phyloP scores from a whole-genome alignment of 2,888 invertebrate genomes.

The Scaptomyza tumidula region DNA sequence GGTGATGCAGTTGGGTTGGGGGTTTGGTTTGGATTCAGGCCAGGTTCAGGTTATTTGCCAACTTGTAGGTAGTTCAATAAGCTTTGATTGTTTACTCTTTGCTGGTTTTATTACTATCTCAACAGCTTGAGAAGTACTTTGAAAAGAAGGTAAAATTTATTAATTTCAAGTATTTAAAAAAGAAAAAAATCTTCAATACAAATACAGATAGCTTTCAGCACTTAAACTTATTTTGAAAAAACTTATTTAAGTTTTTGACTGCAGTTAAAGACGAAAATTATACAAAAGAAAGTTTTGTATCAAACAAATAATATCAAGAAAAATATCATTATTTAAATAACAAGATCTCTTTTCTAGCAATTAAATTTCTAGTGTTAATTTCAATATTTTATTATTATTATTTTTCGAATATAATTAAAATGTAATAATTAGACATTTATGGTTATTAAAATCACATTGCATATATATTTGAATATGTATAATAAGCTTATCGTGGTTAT shows the following conservation, averaged over 20 bases:
- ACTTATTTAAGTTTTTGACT: no score
- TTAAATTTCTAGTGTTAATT: neutral
- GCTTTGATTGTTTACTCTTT: conserved; percentile 54
- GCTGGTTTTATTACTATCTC: conserved; percentile 47
- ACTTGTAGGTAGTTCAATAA: conserved; percentile 46
- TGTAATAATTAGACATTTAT: conserved; percentile 30
- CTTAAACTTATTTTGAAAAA: no score
- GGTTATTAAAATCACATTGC: conserved; percentile 61
- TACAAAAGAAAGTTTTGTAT: no score
- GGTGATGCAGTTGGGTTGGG: neutral
- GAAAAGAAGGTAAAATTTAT: neutral
- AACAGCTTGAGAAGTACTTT: neutral
- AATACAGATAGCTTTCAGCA: no score
- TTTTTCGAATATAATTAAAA: conserved; percentile 9
- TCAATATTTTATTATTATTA: conserved; percentile 1
- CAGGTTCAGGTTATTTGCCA: conserved; percentile 51
- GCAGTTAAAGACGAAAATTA: no score
- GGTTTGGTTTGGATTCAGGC: conserved; percentile 2
- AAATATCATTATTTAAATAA: no score
- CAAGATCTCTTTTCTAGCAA: no score
- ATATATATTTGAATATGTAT: conserved; percentile 21
- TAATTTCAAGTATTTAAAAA: neutral
- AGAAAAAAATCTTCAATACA: neutral
- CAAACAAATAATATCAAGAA: no score
- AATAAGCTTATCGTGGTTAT: conserved; percentile 46